Evolutionary conservation across 2,113 vertebrate species (phyloP).

Genomic region (Loxodonta africana): DNA sequence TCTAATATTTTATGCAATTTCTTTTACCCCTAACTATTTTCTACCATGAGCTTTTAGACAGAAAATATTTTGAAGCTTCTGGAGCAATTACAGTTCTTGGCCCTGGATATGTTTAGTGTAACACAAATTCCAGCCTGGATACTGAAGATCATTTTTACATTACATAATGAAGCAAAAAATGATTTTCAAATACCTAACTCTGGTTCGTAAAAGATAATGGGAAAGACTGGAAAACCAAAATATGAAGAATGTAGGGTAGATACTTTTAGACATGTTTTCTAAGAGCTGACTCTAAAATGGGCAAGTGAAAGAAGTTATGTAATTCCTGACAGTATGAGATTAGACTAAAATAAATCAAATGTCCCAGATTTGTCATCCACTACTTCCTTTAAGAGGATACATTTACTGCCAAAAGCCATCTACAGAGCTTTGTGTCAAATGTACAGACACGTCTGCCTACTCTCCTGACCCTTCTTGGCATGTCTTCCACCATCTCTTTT

Average conservation of each 20-base stretch:
- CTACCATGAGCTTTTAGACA: background rate
- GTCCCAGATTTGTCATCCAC: conserved; percentile 1
- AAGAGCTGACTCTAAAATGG: conserved; percentile 21
- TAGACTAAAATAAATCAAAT: conserved; percentile 54
- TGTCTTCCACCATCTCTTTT: background rate
- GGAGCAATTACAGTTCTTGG: background rate
- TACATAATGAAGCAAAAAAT: background rate
- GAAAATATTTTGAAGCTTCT: background rate
- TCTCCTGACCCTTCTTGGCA: background rate
- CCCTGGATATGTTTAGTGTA: background rate
- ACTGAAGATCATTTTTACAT: background rate
- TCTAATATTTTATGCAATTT: conserved; percentile 5
- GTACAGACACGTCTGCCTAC: background rate
- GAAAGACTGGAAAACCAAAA: conserved; percentile 29
- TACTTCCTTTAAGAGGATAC: background rate
- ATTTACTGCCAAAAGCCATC: background rate
- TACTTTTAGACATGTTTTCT: conserved; percentile 48
- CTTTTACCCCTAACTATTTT: conserved; percentile 17
- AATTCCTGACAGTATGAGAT: background rate
- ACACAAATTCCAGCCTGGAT: background rate
- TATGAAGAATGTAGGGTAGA: conserved; percentile 21
- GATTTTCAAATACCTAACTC: background rate
- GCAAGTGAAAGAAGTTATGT: background rate
- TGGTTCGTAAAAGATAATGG: conserved; percentile 17
- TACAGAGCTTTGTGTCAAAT: background rate